Percentiles rank a stretch among this genome's conserved stretches.
Evolutionary conservation across 1,140 invertebrate genomes (phyloP).

Genomic region (Adelges cooleyi): DNA sequence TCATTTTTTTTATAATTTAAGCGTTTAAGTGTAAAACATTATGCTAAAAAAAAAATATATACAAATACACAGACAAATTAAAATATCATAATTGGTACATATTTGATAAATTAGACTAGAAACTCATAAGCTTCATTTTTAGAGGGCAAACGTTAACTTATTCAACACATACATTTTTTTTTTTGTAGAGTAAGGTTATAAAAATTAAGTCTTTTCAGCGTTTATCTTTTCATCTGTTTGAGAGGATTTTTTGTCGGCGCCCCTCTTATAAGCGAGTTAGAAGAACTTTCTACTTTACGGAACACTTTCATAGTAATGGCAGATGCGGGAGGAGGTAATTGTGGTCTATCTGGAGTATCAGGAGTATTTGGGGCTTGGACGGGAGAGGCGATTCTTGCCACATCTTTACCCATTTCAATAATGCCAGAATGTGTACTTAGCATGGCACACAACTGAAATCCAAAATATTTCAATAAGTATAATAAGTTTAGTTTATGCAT

Average conservation of each 20-base stretch:
- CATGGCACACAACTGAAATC: not conserved
- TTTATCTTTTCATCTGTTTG: constrained; percentile 20
- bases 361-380: not conserved
- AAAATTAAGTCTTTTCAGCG: no score
- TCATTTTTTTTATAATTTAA: no score
- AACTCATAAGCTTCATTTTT: no score
- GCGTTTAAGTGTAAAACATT: no score
- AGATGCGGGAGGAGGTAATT: constrained; percentile 19
- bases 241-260: constrained; percentile 20
- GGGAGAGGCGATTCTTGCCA: not conserved
- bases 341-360: not conserved
- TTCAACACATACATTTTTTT: no score
- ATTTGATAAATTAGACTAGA: no score
- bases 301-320: constrained; percentile 22
- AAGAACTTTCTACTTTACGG: not conserved
- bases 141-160: no score
- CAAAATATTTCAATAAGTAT: not conserved
- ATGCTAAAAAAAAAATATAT: no score
- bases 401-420: constrained; percentile 22
- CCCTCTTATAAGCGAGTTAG: not conserved
- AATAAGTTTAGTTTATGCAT: no score
- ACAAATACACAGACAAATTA: no score
- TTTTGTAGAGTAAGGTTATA: no score
- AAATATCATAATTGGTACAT: no score
- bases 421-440: not conserved